Evolutionary conservation across 2,797 vertebrate species (phyloP), one percentile per base, ranked within the genome.

Genomic region (Anniella stebbinsi): DNA sequence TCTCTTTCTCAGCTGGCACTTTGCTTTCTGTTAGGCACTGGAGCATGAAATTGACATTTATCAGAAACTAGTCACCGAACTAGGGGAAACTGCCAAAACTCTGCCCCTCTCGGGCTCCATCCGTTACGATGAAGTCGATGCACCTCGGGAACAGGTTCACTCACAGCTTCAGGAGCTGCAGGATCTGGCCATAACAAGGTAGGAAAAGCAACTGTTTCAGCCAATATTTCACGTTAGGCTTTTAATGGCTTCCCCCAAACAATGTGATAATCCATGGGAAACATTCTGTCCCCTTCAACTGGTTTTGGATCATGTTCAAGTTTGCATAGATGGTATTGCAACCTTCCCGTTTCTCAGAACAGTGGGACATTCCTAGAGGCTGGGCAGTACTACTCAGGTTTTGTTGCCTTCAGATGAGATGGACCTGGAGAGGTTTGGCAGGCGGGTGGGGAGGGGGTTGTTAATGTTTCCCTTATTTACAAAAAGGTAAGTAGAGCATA

Each of bases 31-130:
- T 1, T 88, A 99, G 99, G 97, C 94, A 57, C 89, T 99, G 80
- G 97, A 98, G 84, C 97, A 97, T 2, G 98, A 98, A 88, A 96
- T 98, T 88, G 95, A 97, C 83, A 94, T 98, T 93, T 96, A 97
- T 85, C 94, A 97, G 95, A 94, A 93, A 87, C 92, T 98, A 91
- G 78, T 98, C 90, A 96, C 96, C 90, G 96, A 98, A 76, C 90
- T 99, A 17, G 96, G 93, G 87, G 88, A 96, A 96, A 95, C 92
- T 94, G 91, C 93, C 92, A 89, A 94, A 96, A 90, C 95, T 93
- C 76, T 97, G 95, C 9, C 93, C 87, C 92, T 96, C n/a, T 33
- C 93, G 63, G 95, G 95, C 77, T 90, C 89, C 94, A 92, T 94
- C 63, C 89, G 90, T 17, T 94, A 84, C 28, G 94, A 96, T 86